Evolutionary conservation across 2,888 invertebrate genomes (phyloP).

Genomic region (Hypercompe scribonia): DNA sequence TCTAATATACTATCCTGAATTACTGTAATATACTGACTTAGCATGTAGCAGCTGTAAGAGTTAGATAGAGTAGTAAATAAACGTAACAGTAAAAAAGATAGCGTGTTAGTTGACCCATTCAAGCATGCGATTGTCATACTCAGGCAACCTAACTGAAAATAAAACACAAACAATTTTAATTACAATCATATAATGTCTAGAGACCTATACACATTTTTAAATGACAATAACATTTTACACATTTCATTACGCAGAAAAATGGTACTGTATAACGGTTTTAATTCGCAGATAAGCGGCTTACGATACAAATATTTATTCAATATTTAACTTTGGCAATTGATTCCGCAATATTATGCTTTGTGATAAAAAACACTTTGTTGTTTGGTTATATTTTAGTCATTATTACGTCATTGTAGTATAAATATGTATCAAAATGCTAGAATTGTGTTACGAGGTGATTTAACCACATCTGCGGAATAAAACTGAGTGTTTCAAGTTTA

Average conservation of each 20-base stretch:
- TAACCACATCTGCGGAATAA: slow-evolving; percentile 67
- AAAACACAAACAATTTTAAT: neutral
- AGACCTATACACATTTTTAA: neutral
- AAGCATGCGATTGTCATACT: neutral
- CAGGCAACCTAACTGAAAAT: neutral
- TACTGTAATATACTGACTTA: too few relatives aligned
- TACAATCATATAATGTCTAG: neutral
- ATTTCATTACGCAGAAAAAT: neutral
- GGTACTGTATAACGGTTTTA: neutral
- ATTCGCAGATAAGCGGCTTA: slow-evolving; percentile 7
- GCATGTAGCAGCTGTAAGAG: neutral
- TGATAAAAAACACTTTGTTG: slow-evolving; percentile 18
- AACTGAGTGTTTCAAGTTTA: slow-evolving; percentile 77
- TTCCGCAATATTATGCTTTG: slow-evolving; percentile 10
- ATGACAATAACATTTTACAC: neutral
- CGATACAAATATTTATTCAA: slow-evolving; percentile 16
- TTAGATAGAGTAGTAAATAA: neutral
- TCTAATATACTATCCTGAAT: too few relatives aligned
- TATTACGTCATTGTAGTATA: slow-evolving; percentile 18
- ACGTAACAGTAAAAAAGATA: neutral
- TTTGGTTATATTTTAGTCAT: slow-evolving; percentile 17
- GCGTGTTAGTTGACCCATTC: neutral
- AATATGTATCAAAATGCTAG: slow-evolving; percentile 46
- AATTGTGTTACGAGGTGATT: slow-evolving; percentile 58
- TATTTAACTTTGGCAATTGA: slow-evolving; percentile 15